Base-by-base conservation (phyloP, 1,140 invertebrate genomes). In the Saxidomus purpurata region DNA sequence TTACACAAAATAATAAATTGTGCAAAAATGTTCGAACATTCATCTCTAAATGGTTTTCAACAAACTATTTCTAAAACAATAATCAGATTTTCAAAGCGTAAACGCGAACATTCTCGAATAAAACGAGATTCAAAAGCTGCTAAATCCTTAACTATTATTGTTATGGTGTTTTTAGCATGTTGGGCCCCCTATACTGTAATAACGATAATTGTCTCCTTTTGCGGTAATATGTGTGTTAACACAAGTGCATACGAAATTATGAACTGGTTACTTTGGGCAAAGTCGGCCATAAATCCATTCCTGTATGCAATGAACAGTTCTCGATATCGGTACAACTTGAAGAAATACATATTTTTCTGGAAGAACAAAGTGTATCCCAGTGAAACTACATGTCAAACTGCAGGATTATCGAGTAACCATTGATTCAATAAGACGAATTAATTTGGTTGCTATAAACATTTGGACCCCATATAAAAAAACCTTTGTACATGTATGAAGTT, bases 211-310 rank as follows among this genome's bases (percentile, higher is more conserved):
- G 90, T 92, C 19, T 89, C 93, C 2, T 91, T 92, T 38, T 93
- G 92, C 79, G 89, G 89, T 6, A n/a, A 28, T 17, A 25, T 59
- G 22, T 91, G 90, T 87, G 89, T 92, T 17, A 86, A 91, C 77
- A 40, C 82, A n/a, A 47, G 91, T 79, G 43, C 90, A 0, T 94
- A 93, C 36, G 93, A 95, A 86, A 49, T 91, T n/a, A 69, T 93
- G 13, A 92, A 85, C n/a, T 94, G 94, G 94, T 55, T 95, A 28
- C 76, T 94, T 11, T 94, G 93, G 93, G 77, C 90, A 34, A 95
- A 95, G 67, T 91, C 94, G 8, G 87, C 93, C 8, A 40, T 94
- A 1, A 95, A 95, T 76, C 94, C 94, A 2, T 93, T 95, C 79
- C 76, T 95, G 36, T 95, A 95, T 79, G 93, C 93, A 11, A 74